Percentiles rank a stretch among this genome's conserved stretches.
phyloP scores from a whole-genome alignment of 1,140 invertebrate species.

The Lasioglossum albipes region DNA sequence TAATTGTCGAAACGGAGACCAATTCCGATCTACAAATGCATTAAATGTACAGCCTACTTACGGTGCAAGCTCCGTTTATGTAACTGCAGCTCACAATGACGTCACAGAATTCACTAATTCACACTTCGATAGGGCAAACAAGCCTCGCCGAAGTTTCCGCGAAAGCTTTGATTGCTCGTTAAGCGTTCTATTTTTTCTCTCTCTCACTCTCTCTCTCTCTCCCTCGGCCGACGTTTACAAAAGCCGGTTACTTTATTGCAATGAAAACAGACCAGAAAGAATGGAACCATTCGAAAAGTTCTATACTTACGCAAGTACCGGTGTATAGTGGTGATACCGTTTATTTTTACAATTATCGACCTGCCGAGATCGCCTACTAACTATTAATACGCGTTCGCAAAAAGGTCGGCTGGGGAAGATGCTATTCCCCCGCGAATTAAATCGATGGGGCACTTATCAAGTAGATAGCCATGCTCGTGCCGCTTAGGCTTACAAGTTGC shows the following conservation, averaged over 20 bases:
- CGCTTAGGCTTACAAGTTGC: neutral
- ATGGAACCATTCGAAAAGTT: conserved; percentile 27
- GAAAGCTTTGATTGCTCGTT: neutral
- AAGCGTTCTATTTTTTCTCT: conserved; percentile 43
- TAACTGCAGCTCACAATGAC: neutral
- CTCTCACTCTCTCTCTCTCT: conserved; percentile 14
- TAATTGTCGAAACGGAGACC: no score
- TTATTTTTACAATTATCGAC: conserved; percentile 63
- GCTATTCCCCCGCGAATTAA: neutral
- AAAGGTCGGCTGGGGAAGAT: conserved; percentile 14
- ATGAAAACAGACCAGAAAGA: conserved; percentile 38
- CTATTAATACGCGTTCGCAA: conserved; percentile 57
- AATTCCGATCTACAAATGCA: no score
- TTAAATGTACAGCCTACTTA: neutral
- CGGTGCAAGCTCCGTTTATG: neutral
- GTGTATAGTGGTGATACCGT: conserved; percentile 30
- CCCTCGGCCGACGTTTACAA: conserved; percentile 27
- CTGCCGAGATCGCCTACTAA: conserved; percentile 37
- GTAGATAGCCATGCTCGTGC: neutral
- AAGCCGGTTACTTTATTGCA: conserved; percentile 46
- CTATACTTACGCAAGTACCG: conserved; percentile 47
- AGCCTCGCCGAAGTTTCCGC: neutral
- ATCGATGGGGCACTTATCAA: neutral
- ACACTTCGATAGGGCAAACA: neutral
- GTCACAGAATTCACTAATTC: conserved; percentile 2